A percentile compares a stretch with the other conserved stretches of the same genome.
These are phyloP conservation scores for Pseudonaja textilis DNA, from an alignment of 2,113 vertebrate genomes.

Conservation along the genomic window DNA sequence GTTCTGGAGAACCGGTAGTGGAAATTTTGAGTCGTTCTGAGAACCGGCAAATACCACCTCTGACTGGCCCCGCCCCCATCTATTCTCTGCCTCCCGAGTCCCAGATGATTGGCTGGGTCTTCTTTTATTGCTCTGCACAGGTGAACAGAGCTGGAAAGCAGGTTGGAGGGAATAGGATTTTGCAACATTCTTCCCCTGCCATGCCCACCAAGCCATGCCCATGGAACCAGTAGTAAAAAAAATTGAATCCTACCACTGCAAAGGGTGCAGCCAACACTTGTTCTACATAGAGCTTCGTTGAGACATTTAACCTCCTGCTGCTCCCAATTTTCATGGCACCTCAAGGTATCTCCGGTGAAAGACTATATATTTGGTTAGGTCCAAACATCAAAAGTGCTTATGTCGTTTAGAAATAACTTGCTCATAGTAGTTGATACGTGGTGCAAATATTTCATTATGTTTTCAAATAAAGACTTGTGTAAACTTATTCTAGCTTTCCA, in stretches of 20 bases:
- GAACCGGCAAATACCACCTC: too few species aligned
- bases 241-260: neutral
- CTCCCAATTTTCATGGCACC: slow-evolving; percentile 54
- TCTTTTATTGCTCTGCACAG: too few species aligned
- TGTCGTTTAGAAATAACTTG: neutral
- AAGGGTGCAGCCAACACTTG: neutral
- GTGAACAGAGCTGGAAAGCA: too few species aligned
- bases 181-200: too few species aligned
- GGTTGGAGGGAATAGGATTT: too few species aligned
- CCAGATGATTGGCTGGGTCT: too few species aligned
- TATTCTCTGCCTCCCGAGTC: too few species aligned
- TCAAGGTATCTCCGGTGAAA: slow-evolving; percentile 54
- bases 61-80: too few species aligned
- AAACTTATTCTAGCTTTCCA: neutral
- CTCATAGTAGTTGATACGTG: neutral
- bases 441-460: neutral
- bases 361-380: slow-evolving; percentile 59
- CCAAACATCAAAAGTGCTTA: neutral
- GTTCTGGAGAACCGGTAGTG: too few species aligned
- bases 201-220: too few species aligned
- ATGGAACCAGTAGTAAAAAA: too few species aligned
- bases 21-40: too few species aligned
- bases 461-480: neutral
- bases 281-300: slow-evolving; percentile 22
- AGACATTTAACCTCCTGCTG: slow-evolving; percentile 28